Percentiles rank a stretch among this genome's conserved stretches.
phyloP scores from a whole-genome alignment of 1,140 invertebrate species.

The Scaptodrosophila lebanonensis region DNA sequence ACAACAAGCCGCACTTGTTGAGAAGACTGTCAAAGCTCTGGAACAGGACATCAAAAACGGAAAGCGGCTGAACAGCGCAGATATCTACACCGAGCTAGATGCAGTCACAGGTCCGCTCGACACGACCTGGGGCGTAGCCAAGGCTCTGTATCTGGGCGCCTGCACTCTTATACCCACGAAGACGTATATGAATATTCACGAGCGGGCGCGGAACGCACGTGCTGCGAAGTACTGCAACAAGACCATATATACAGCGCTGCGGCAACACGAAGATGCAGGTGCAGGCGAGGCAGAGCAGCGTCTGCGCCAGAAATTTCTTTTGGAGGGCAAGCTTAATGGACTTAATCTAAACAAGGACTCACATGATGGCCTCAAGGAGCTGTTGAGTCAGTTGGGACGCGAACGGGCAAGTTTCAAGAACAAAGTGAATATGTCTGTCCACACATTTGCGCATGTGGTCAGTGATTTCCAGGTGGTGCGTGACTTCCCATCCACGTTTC shows the following conservation, averaged over 20 bases:
- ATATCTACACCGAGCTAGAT: constrained; percentile 89
- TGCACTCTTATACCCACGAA: constrained; percentile 87
- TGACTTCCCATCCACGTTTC: constrained; percentile 85
- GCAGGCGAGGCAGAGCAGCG: constrained; percentile 80
- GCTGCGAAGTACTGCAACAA: constrained; percentile 83
- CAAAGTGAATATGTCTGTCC: constrained; percentile 81
- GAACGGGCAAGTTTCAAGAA: constrained; percentile 81
- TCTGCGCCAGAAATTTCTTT: constrained; percentile 85
- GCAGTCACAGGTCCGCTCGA: constrained; percentile 84
- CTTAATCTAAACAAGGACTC: constrained; percentile 79
- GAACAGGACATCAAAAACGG: constrained; percentile 59
- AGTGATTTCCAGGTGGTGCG: constrained; percentile 82
- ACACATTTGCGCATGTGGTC: constrained; percentile 83
- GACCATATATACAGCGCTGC: constrained; percentile 83
- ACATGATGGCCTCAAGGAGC: constrained; percentile 77
- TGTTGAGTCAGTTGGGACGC: constrained; percentile 78
- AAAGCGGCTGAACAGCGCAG: constrained; percentile 79
- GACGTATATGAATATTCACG: constrained; percentile 85
- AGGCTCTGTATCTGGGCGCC: constrained; percentile 89
- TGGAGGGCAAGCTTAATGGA: constrained; percentile 90
- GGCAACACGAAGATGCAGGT: constrained; percentile 68
- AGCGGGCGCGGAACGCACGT: constrained; percentile 83
- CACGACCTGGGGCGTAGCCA: constrained; percentile 91
- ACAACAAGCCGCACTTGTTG: constrained; percentile 89
- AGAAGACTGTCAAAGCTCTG: constrained; percentile 82